Conservation (phyloP, 2,888 invertebrate genomes). For the Onthophagus sagittarius region DNA sequence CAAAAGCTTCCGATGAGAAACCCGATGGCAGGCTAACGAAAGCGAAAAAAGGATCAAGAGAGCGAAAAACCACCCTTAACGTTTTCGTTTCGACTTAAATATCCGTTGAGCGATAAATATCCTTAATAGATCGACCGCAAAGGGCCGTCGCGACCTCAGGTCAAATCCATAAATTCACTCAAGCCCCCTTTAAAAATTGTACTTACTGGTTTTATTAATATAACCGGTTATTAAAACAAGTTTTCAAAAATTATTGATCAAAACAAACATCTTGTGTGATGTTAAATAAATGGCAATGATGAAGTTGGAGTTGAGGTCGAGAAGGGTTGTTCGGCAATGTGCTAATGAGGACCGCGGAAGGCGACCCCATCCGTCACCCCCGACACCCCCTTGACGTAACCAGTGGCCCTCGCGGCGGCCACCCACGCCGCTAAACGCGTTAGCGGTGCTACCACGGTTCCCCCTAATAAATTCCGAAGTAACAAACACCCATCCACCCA, state of each 20-base stretch:
- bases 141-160: slow-evolving; percentile 38
- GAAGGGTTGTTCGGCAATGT: slow-evolving; percentile 42
- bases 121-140: slow-evolving; percentile 38
- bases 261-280: background rate
- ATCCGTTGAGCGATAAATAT: slow-evolving; percentile 40
- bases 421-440: slow-evolving; percentile 46
- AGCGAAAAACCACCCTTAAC: background rate
- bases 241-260: background rate
- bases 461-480: slow-evolving; percentile 45
- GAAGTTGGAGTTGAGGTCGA: slow-evolving; percentile 33
- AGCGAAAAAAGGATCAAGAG: background rate
- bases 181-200: slow-evolving; percentile 24
- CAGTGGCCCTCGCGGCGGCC: slow-evolving; percentile 34
- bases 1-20: background rate
- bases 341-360: slow-evolving; percentile 42
- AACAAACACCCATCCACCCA: slow-evolving; percentile 44
- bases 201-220: slow-evolving; percentile 15
- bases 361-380: slow-evolving; percentile 44
- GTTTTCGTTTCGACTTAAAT: slow-evolving; percentile 26
- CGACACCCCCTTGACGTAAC: slow-evolving; percentile 28
- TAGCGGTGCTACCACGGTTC: slow-evolving; percentile 41
- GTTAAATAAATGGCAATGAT: slow-evolving; percentile 33
- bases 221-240: slow-evolving; percentile 27
- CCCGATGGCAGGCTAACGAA: background rate
- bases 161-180: slow-evolving; percentile 41